Evolutionary conservation across 2,888 invertebrate genomes (phyloP), one percentile per base, ranked within the genome.

Genomic region (Octodonta nipae): DNA sequence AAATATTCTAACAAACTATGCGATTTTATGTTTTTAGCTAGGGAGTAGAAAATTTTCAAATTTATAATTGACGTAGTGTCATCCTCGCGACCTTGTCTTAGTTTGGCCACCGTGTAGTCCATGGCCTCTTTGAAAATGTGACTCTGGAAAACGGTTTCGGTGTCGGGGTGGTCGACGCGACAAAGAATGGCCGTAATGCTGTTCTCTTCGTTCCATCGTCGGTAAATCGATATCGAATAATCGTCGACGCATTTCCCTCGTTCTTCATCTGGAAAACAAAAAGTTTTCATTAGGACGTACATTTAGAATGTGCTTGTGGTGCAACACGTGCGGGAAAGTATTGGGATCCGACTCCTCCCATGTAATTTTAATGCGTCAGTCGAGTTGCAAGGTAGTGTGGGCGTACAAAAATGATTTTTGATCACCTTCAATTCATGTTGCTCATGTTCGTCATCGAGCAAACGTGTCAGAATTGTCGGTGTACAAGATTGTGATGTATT

Each of bases 191-290:
- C 83, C 2, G 85, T 80, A 36, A 86, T 80, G 40, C 83, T 83
- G 56, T 84, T 85, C 55, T 87, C 87, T 52, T 85, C 85, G 61
- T 86, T 87, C 83, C 86, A 87, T 37, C 87, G 72, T 44, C 86
- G 71, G 30, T 82, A 77, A 46, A 87, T 79, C 7, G 83, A 83
- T 36, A 87, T 81, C 49, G 83, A 81, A 52, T 80, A 83, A 47
- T 79, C 78, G 33, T 80, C 78, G 5, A 87, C 69, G 44, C 82
- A 83, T 56, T 82, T 84, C n/a, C 87, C 87, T 28, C 86, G 85
- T 58, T 88, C 87, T 64, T 87, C 86, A 58, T 87, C 87, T 87
- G 57, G 15, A 65, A 65, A 38, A 20, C 15, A 30, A 30, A 8
- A 16, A 27, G 13, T 5, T n/a, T n/a, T n/a, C n/a, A n/a, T n/a